phyloP scores from a whole-genome alignment of 2,797 vertebrate genomes.

The Lithobates sylvaticus region DNA sequence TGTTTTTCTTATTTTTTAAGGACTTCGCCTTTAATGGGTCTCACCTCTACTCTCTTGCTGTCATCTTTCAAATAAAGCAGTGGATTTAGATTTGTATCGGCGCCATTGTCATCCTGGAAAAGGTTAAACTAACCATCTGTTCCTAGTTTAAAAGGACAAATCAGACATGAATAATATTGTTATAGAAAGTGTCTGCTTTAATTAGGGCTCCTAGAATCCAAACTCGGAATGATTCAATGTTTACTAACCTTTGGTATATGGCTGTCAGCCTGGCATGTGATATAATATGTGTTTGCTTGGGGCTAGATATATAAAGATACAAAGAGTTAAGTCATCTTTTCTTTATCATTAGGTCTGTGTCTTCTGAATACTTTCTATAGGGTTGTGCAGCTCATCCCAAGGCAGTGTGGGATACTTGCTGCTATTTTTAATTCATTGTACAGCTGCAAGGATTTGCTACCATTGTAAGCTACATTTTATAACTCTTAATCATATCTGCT shows the following conservation, averaged over 20 bases:
- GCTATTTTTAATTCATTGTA: not conserved
- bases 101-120: not conserved
- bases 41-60: not conserved
- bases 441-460: not conserved
- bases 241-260: not conserved
- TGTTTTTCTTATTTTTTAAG: no score
- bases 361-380: not conserved
- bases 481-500: not conserved
- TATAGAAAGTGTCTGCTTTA: not conserved
- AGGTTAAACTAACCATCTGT: not conserved
- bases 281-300: not conserved
- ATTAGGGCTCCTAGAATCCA: not conserved
- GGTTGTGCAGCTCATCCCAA: not conserved
- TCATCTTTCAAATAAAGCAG: not conserved
- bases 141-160: not conserved
- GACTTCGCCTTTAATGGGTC: no score
- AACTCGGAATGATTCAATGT: constrained; percentile 15
- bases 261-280: not conserved
- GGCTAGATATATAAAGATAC: not conserved
- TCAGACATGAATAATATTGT: not conserved
- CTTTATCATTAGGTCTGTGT: not conserved
- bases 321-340: not conserved
- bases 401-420: not conserved
- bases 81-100: not conserved
- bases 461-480: not conserved